Conservation (phyloP, 2,797 vertebrate genomes). For the Darevskia nairensis region DNA sequence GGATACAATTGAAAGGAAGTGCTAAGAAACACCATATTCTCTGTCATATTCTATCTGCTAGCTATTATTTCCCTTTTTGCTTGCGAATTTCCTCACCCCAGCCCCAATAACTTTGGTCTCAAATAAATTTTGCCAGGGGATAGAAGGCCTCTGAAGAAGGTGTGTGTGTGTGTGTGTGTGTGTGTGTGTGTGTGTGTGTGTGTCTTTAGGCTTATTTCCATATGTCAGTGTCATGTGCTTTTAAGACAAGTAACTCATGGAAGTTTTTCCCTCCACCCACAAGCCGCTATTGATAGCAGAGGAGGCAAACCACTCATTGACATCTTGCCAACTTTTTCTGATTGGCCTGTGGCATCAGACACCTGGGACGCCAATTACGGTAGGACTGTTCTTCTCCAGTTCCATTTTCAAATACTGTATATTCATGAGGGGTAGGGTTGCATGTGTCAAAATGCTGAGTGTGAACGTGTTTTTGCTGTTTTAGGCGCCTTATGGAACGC, state of each 20-base stretch:
- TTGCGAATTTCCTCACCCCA: background rate
- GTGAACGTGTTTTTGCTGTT: constrained; percentile 46
- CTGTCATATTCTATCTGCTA: background rate
- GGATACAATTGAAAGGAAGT: background rate
- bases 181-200: too few species aligned
- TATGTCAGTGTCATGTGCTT: background rate
- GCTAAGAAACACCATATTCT: background rate
- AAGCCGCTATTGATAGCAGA: constrained; percentile 89
- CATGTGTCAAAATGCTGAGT: background rate
- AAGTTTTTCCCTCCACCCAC: constrained; percentile 44
- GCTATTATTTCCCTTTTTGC: background rate
- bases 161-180: too few species aligned
- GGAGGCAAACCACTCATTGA: constrained; percentile 86
- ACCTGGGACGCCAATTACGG: constrained; percentile 87
- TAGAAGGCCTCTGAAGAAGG: too few species aligned
- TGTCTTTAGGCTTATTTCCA: background rate
- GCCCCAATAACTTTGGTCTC: background rate
- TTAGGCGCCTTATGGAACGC: constrained; percentile 86
- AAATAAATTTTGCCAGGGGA: background rate
- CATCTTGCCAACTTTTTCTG: constrained; percentile 83
- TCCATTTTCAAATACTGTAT: background rate
- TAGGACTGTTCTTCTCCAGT: constrained; percentile 70
- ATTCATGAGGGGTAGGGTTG: background rate
- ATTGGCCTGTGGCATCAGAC: constrained; percentile 91
- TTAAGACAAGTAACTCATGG: constrained; percentile 34